These are phyloP conservation scores for Acipenser ruthenus DNA, from an alignment of 2,797 vertebrate species.

Conservation along the genomic window DNA sequence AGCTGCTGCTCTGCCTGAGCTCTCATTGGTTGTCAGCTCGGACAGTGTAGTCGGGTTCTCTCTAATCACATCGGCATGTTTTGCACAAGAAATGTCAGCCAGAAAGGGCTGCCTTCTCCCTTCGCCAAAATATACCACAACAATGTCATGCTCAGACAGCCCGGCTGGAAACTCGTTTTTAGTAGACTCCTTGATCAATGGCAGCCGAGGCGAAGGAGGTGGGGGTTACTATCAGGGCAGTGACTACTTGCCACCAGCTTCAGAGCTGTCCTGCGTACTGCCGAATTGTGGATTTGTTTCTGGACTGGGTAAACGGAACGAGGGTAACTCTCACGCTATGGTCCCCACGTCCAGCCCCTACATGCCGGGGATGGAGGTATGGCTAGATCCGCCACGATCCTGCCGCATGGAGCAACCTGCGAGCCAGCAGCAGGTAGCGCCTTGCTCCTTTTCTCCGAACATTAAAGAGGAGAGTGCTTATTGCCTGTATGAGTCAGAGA, in stretches of 20 bases:
- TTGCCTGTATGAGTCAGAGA: slow-evolving; percentile 91
- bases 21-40: slow-evolving; percentile 92
- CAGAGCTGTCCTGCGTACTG: slow-evolving; percentile 91
- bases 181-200: slow-evolving; percentile 93
- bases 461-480: slow-evolving; percentile 95
- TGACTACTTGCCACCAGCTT: slow-evolving; percentile 79
- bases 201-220: slow-evolving; percentile 75
- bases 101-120: slow-evolving; percentile 95
- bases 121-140: slow-evolving; percentile 93
- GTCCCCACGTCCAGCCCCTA: slow-evolving; percentile 74
- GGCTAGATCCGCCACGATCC: slow-evolving; percentile 84
- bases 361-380: slow-evolving; percentile 84
- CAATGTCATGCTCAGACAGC: slow-evolving; percentile 98
- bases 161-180: slow-evolving; percentile 93
- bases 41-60: slow-evolving; percentile 87
- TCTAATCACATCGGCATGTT: slow-evolving; percentile 99
- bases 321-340: slow-evolving; percentile 67
- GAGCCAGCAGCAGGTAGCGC: slow-evolving; percentile 66
- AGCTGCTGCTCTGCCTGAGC: slow-evolving; percentile 74
- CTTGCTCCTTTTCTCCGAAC: slow-evolving; percentile 83
- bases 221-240: slow-evolving; percentile 81
- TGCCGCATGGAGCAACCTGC: slow-evolving; percentile 81
- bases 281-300: slow-evolving; percentile 87
- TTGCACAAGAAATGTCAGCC: slow-evolving; percentile 99
- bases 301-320: slow-evolving; percentile 78